Conservation (phyloP, 2,113 vertebrate species). For the Osmerus mordax region DNA sequence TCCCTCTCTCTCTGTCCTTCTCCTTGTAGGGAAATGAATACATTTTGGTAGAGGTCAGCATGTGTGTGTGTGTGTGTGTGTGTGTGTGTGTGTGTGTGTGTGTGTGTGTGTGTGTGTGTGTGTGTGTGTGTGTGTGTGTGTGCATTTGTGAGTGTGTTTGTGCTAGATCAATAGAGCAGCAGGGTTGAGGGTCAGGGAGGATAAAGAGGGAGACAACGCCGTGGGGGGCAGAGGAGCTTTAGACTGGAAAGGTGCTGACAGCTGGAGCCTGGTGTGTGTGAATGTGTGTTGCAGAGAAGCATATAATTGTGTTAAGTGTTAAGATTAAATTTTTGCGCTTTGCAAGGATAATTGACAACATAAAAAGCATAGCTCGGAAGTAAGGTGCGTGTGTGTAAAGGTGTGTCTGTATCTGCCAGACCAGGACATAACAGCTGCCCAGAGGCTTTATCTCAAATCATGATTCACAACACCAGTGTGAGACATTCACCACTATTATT, state of each 20-base stretch:
- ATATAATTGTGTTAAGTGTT: no score
- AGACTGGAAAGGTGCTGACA: constrained; percentile 36
- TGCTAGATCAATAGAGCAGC: constrained; percentile 49
- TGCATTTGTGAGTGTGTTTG: constrained; percentile 1
- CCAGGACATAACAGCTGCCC: constrained; percentile 20
- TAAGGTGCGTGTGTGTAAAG: constrained; percentile 5
- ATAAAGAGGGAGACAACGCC: constrained; percentile 20
- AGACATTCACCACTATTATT: constrained; percentile 21
- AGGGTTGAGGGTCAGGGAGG: constrained; percentile 34
- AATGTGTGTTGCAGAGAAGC: background rate
- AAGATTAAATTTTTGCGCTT: no score
- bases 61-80: background rate
- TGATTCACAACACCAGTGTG: constrained; percentile 30
- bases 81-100: background rate
- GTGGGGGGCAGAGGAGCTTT: constrained; percentile 4
- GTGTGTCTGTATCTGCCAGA: background rate
- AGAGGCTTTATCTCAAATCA: constrained; percentile 15
- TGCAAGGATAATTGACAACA: background rate
- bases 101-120: background rate
- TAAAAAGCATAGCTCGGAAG: background rate
- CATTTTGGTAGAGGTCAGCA: constrained; percentile 36
- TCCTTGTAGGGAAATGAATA: constrained; percentile 12
- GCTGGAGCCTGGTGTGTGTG: constrained; percentile 8
- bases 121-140: constrained; percentile 1
- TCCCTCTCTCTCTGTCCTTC: background rate